Percentiles rank a stretch among this genome's conserved stretches.
phyloP scores from a whole-genome alignment of 2,797 vertebrate species.

The Nyctalus aviator region DNA sequence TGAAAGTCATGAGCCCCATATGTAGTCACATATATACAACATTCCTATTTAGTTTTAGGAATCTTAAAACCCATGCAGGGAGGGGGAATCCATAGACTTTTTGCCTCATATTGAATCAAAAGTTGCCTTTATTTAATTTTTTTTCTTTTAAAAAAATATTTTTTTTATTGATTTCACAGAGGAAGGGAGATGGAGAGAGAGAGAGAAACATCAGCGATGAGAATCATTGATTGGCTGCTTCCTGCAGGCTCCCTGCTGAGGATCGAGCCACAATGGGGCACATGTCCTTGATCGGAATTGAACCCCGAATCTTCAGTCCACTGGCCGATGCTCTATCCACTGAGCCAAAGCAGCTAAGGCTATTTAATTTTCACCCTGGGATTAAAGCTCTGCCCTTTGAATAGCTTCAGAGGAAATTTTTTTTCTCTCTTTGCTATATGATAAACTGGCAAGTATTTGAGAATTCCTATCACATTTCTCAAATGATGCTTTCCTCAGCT shows the following conservation, averaged over 20 bases:
- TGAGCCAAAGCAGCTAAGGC: too few species aligned
- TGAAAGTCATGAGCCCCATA: not conserved
- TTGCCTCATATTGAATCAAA: constrained; percentile 20
- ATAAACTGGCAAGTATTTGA: constrained; percentile 48
- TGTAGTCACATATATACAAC: not conserved
- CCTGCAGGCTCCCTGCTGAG: too few species aligned
- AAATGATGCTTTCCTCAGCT: constrained; percentile 37
- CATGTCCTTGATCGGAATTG: too few species aligned
- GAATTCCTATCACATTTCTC: constrained; percentile 50
- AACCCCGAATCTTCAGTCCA: too few species aligned
- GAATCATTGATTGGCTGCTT: too few species aligned
- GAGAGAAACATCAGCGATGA: too few species aligned
- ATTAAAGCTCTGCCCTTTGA: constrained; percentile 51
- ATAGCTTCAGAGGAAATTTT: constrained; percentile 23
- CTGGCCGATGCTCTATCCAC: too few species aligned
- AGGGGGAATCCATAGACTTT: not conserved
- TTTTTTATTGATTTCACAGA: too few species aligned
- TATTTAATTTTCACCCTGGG: constrained; percentile 41
- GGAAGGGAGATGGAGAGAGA: too few species aligned
- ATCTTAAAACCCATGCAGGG: not conserved
- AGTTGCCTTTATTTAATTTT: constrained; percentile 56
- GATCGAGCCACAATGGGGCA: too few species aligned
- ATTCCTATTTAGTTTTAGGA: constrained; percentile 35
- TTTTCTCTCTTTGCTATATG: not conserved
- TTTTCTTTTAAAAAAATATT: too few species aligned